Percentiles rank a stretch among this genome's conserved stretches.
Conservation (phyloP, 1,140 invertebrate genomes). For the Drosophila prosaltans region DNA sequence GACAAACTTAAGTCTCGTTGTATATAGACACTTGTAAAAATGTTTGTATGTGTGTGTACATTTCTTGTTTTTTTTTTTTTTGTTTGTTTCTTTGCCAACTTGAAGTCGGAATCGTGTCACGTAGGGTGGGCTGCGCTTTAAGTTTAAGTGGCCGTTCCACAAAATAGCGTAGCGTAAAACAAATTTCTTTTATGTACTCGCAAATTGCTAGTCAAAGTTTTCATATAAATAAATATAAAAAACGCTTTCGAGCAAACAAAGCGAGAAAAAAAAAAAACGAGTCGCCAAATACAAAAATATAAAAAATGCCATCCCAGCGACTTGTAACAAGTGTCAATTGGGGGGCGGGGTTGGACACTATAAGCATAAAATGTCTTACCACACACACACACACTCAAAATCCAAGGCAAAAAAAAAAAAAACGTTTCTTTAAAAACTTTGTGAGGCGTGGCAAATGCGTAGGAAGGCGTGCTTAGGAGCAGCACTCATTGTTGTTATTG, state of each 20-base stretch:
- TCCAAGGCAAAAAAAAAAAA: conserved; percentile 3
- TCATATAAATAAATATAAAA: conserved; percentile 80
- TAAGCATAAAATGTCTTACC: conserved; percentile 71
- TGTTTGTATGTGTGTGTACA: not conserved
- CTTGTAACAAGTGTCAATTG: conserved; percentile 76
- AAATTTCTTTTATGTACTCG: conserved; percentile 80
- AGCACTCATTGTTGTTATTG: conserved; percentile 45
- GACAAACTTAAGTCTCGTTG: conserved; percentile 15
- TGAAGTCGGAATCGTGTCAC: conserved; percentile 18
- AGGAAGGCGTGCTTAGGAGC: conserved; percentile 59
- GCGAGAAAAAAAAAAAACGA: conserved; percentile 37
- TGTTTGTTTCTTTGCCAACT: conserved; percentile 71
- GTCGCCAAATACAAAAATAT: conserved; percentile 45
- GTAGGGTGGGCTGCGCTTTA: conserved; percentile 44
- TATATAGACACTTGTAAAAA: conserved; percentile 5
- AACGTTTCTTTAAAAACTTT: conserved; percentile 72
- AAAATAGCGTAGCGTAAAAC: conserved; percentile 76
- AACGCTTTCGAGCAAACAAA: conserved; percentile 56
- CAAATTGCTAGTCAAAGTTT: conserved; percentile 77
- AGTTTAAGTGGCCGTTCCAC: conserved; percentile 79
- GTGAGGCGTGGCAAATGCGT: conserved; percentile 57
- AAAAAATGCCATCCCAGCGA: conserved; percentile 69
- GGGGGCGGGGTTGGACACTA: conserved; percentile 44
- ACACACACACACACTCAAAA: conserved; percentile 21
- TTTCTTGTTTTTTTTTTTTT: conserved; percentile 40